Evolutionary conservation across 1,140 invertebrate species (phyloP).

Genomic region (Orchestia grillus): DNA sequence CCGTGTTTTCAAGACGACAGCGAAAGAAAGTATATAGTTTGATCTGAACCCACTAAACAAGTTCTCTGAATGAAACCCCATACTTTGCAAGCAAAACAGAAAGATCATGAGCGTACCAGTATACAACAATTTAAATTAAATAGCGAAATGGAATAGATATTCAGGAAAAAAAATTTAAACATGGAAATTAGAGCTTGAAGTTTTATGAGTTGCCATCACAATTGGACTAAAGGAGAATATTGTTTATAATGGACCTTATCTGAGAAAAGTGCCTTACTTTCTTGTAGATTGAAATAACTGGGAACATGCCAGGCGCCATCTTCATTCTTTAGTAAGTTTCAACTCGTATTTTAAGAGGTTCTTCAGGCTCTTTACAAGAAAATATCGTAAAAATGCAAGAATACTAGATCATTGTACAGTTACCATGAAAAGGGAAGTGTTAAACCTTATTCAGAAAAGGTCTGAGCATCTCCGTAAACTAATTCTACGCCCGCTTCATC

Average conservation of each 20-base stretch:
- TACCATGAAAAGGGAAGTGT: neutral
- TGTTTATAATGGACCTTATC: neutral
- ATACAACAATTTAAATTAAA: neutral
- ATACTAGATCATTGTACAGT: neutral
- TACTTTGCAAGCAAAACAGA: neutral
- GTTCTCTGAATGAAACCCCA: neutral
- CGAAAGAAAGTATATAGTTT: neutral
- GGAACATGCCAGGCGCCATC: neutral
- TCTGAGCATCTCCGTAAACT: neutral
- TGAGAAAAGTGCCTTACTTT: neutral
- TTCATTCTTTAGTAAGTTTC: neutral
- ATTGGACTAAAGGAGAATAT: neutral
- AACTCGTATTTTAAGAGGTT: neutral
- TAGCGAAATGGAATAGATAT: neutral
- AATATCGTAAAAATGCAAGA: neutral
- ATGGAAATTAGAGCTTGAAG: neutral
- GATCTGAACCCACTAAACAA: neutral
- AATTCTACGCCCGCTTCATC: neutral
- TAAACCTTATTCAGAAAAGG: neutral
- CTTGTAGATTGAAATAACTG: neutral
- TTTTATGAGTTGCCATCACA: neutral
- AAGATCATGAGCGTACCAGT: neutral
- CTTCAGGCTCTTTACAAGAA: neutral
- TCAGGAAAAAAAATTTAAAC: neutral
- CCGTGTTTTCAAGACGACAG: neutral